Evolutionary conservation across 1,140 invertebrate species (phyloP), one percentile per base, ranked within the genome.

Genomic region (Nixonia krombeini): DNA sequence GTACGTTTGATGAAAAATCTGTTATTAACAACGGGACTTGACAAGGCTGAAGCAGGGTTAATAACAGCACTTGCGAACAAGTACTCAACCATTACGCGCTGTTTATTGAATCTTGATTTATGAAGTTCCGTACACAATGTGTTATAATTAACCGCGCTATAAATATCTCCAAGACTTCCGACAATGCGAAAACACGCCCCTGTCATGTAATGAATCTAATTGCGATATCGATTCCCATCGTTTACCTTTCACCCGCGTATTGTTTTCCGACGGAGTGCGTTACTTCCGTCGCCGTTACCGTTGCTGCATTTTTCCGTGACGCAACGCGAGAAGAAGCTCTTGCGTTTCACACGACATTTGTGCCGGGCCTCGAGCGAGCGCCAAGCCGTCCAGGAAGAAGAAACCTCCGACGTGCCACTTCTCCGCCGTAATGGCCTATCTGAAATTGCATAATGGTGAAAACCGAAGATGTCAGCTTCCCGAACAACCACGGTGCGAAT

Each of bases 11-110:
- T 18, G 28, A 55, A 63, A 63, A 63, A 63, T 55, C 16, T 16
- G 49, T 63, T 49, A 55, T 63, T 63, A 63, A 50, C 41, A 64
- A 64, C 52, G 61, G 61, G 41, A 56, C 46, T 4, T 1, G 42
- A 33, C 31, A 31, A 37, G 26, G 42, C 38, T 38, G 2, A 9
- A 44, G 8, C 13, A 10, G 16, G 15, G 31, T 44, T 53, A 55
- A 44, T 63, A 63, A 63, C 45, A 50, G 51, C 28, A 63, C 42
- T 50, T 33, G 31, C 45, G 38, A 15, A 15, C 31, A 31, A 16
- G 26, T 35, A 18, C 17, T 21, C 35, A 44, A 29, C 16, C 28
- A 50, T 45, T 50, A 44, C 41, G 6, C 26, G 21, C 9, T 10
- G 46, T 18, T 53, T 42, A 62, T 62, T 53, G 58, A 53, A 53